These are phyloP conservation scores for Haemorhous mexicanus DNA, from an alignment of 2,113 vertebrate species.

Conservation along the genomic window DNA sequence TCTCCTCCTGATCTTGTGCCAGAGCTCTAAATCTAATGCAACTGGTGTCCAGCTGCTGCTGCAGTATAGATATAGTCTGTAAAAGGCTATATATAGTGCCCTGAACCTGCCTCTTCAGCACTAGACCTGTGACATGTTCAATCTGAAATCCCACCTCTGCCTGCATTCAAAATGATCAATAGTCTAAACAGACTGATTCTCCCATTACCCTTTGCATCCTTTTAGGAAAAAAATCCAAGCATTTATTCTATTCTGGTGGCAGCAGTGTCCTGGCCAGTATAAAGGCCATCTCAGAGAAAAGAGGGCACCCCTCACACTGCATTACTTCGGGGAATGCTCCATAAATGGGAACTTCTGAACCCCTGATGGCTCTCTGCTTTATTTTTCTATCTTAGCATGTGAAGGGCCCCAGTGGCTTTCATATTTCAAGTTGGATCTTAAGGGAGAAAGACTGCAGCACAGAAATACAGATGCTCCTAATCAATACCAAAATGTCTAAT, in stretches of 20 bases:
- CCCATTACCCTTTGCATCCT: not conserved
- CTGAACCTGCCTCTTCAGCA: not conserved
- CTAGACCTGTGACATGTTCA: not conserved
- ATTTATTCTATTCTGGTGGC: not conserved
- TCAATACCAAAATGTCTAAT: not conserved
- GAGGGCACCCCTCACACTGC: not conserved
- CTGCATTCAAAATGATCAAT: not conserved
- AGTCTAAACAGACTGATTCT: not conserved
- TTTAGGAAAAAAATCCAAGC: not conserved
- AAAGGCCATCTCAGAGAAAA: not conserved
- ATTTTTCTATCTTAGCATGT: not conserved
- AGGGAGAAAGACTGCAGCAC: not conserved
- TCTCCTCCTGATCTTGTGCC: not conserved
- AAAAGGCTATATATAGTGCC: not conserved
- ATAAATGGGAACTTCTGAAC: not conserved
- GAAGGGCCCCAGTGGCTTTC: not conserved
- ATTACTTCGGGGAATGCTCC: not conserved
- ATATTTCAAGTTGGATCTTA: not conserved
- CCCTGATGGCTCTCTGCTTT: not conserved
- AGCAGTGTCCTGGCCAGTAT: not conserved
- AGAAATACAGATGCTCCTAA: conserved; percentile 31
- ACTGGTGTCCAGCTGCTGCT: not conserved
- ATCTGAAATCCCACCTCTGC: not conserved
- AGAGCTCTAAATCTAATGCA: not conserved
- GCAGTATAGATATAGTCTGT: not conserved